A percentile compares a stretch with the other conserved stretches of the same genome.
Evolutionary conservation across 2,797 vertebrate species (phyloP).

Genomic region (Lagocephalus sceleratus): DNA sequence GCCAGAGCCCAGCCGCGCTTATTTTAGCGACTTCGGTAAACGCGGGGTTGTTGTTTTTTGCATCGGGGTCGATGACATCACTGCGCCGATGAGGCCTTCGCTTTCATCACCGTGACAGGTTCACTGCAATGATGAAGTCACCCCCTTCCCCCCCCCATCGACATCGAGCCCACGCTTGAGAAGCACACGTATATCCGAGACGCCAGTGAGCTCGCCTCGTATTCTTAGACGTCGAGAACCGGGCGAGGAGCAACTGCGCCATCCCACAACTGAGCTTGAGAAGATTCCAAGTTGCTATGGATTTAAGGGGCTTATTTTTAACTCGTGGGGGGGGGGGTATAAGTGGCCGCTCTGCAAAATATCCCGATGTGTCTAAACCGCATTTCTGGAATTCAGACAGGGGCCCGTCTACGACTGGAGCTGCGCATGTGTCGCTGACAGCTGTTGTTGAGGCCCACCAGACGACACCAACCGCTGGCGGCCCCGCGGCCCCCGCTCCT

Average conservation of each 20-base stretch:
- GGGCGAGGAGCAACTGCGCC: conserved; percentile 26
- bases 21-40: conserved; percentile 17
- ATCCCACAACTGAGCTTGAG: conserved; percentile 26
- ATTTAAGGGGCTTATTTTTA: conserved; percentile 60
- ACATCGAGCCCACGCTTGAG: too few relatives aligned
- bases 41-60: conserved; percentile 3
- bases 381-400: conserved; percentile 71
- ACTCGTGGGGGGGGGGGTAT: conserved; percentile 48
- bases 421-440: conserved; percentile 74
- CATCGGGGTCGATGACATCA: conserved; percentile 28
- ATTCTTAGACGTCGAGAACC: conserved; percentile 11
- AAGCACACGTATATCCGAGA: too few relatives aligned
- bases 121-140: conserved; percentile 31
- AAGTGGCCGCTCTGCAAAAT: conserved; percentile 57
- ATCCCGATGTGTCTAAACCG: conserved; percentile 62
- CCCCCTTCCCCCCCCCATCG: too few relatives aligned
- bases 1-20: conserved; percentile 1
- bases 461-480: conserved; percentile 33
- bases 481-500: conserved; percentile 24
- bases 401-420: conserved; percentile 47
- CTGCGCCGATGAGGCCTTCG: conserved; percentile 26
- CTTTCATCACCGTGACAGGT: conserved; percentile 13
- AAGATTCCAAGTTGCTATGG: conserved; percentile 60
- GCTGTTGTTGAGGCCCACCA: conserved; percentile 75
- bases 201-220: conserved; percentile 20